Conservation (phyloP, 2,113 vertebrate genomes). For the Ammospiza caudacuta region DNA sequence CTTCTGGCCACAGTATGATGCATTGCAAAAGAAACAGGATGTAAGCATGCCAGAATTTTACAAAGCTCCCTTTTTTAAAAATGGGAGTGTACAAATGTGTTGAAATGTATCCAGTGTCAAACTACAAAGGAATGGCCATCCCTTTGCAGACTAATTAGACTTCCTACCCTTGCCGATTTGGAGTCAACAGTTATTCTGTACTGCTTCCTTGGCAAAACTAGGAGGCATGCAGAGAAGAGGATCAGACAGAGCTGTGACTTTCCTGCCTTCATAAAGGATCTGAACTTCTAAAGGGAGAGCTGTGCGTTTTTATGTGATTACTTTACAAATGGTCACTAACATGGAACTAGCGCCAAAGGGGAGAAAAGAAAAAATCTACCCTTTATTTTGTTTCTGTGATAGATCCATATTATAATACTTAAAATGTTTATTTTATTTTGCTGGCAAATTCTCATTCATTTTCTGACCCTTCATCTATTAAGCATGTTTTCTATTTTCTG, state of each 20-base stretch:
- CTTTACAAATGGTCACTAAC: not conserved
- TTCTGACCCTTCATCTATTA: not conserved
- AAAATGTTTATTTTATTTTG: not conserved
- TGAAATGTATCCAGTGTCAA: slow-evolving; percentile 5
- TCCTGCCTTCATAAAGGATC: not conserved
- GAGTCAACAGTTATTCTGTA: not conserved
- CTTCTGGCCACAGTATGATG: not conserved
- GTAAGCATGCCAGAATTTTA: not conserved
- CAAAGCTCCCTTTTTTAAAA: not conserved
- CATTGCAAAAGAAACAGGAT: not conserved
- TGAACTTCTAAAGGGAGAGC: not conserved
- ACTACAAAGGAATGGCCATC: slow-evolving; percentile 3
- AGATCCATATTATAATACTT: not conserved
- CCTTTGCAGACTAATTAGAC: slow-evolving; percentile 32
- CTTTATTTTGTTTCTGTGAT: not conserved
- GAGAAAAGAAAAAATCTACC: not conserved
- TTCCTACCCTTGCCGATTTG: not conserved
- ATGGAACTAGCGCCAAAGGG: not conserved
- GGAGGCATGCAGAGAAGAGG: not conserved
- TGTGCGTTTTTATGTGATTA: not conserved
- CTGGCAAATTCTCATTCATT: not conserved
- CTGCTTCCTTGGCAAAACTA: not conserved
- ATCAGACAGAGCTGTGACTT: not conserved
- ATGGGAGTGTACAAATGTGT: not conserved
- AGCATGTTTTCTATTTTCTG: not conserved